Conservation (phyloP, 2,888 invertebrate genomes). For the Bhutanitis thaidina region DNA sequence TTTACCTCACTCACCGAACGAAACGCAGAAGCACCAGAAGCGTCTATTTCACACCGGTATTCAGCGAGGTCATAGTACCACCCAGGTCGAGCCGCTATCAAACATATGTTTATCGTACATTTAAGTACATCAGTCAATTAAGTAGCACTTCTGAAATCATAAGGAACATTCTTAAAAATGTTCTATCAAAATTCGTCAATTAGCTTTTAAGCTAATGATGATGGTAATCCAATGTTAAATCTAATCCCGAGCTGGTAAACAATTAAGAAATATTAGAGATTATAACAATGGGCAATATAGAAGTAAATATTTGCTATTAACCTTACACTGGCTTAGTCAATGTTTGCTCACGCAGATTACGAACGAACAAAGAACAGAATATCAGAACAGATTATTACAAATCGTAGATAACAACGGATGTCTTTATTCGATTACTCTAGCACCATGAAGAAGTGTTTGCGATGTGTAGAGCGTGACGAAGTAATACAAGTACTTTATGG, state of each 20-base stretch:
- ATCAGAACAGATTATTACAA: slow-evolving; percentile 1
- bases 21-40: too few relatives aligned
- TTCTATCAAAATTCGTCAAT: too few relatives aligned
- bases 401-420: slow-evolving; percentile 10
- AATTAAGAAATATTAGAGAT: background rate
- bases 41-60: too few relatives aligned
- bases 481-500: background rate
- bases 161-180: too few relatives aligned
- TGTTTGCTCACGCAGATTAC: slow-evolving; percentile 5
- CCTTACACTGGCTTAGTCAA: background rate
- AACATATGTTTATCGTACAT: too few relatives aligned
- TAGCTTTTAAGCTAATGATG: too few relatives aligned
- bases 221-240: too few relatives aligned
- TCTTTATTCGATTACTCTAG: slow-evolving; percentile 6
- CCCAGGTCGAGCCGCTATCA: too few relatives aligned
- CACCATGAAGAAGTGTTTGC: slow-evolving; percentile 1
- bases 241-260: background rate
- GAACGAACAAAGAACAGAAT: slow-evolving; percentile 8
- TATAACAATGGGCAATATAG: background rate
- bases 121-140: too few relatives aligned
- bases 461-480: background rate
- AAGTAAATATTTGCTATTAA: slow-evolving; percentile 8
- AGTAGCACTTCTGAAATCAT: too few relatives aligned
- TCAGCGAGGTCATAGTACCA: too few relatives aligned
- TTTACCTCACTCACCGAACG: too few relatives aligned